Base-by-base conservation (phyloP, 2,797 vertebrate genomes). In the Acanthurus tractus region DNA sequence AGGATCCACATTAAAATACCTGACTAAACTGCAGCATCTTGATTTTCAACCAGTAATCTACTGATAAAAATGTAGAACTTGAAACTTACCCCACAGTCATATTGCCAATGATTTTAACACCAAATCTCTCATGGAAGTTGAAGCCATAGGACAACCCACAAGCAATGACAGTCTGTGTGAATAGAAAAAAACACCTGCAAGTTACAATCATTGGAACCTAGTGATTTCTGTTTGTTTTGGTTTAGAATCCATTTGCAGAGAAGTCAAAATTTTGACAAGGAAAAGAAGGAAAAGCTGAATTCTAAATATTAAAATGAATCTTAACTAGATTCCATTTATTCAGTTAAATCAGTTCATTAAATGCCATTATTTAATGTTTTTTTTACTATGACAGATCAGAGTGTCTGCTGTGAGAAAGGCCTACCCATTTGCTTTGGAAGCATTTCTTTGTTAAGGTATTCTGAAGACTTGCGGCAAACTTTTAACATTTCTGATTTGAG, bases 141-240 rank as follows among this genome's bases (percentile, higher is more conserved):
- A 82, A 89, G 34, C 86, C 96, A 34, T 97, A 92, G 59, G 97
- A 99, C 10, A 97, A 3, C 0, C 96, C 95, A 74, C 96, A 94
- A 56, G 97, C 97, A 36, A 98, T 93, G 73, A 98, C 50, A 0
- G 97, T 98, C 98, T 99, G 93, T 99, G 93, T 84, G 90, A 81
- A 52, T 0, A 63, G 46, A 48, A 48, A 48, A 23, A 42, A 25
- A 70, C 11, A 59, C 4, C 2, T 8, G 6, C 42, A 25, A 25
- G 17, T 38, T 48, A 5, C 3, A 10, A 14, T 20, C 36, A 54
- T 12, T 36, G 18, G 29, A n/a, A 54, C 17, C 22, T 29, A 14
- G 40, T 48, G 34, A 3, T 42, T 25, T 64, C 34, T 3, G 40
- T 40, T 64, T 29, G 49, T 36, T n/a, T 14, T 48, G 11, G n/a